Conservation (phyloP, 2,888 invertebrate species). For the Alitta virens region DNA sequence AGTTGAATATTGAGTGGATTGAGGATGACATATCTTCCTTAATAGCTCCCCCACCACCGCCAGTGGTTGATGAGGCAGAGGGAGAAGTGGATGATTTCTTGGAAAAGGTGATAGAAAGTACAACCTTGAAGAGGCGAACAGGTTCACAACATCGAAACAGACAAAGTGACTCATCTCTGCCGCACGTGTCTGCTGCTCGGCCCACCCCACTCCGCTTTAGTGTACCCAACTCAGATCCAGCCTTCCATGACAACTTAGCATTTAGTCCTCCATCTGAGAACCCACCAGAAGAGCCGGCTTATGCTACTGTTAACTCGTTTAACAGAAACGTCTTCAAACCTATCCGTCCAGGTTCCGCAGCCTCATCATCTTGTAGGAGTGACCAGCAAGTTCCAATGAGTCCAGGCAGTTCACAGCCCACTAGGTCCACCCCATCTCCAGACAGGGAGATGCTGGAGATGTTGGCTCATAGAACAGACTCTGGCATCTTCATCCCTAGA, state of each 20-base stretch:
- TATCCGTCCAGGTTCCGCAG: neutral
- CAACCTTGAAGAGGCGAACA: too few species aligned
- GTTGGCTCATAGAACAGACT: conserved; percentile 1
- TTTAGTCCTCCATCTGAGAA: neutral
- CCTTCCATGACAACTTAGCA: neutral
- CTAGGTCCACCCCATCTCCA: neutral
- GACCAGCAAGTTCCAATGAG: too few species aligned
- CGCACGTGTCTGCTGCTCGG: neutral
- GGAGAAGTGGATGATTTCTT: neutral
- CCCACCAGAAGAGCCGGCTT: neutral
- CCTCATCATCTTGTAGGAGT: neutral
- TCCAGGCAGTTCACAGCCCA: neutral
- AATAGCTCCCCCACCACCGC: neutral
- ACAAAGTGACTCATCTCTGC: too few species aligned
- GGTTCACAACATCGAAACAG: too few species aligned
- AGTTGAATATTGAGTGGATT: too few species aligned
- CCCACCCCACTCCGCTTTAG: neutral
- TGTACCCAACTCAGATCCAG: neutral
- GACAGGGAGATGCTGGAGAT: conserved; percentile 1
- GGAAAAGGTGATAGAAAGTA: too few species aligned
- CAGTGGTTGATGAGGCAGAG: neutral
- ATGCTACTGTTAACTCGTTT: neutral
- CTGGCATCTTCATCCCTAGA: conserved; percentile 12
- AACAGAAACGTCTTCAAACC: conserved; percentile 6
- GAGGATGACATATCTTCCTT: neutral